phyloP scores from a whole-genome alignment of 2,888 invertebrate species.

The Hydraecia micacea region DNA sequence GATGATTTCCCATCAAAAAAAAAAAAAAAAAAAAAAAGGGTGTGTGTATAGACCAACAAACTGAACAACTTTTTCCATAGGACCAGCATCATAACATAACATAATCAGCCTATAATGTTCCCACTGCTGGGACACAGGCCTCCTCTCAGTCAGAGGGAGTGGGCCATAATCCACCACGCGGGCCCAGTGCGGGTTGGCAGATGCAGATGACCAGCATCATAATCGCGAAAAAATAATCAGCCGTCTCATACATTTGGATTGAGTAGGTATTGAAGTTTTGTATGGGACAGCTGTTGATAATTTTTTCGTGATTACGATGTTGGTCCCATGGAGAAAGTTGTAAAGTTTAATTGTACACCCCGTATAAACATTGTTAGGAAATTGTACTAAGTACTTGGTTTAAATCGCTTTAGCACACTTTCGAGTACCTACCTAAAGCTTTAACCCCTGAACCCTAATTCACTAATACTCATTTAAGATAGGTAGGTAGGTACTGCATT shows the following conservation, averaged over 20 bases:
- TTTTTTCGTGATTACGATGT: background rate
- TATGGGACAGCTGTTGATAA: background rate
- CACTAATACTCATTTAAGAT: background rate
- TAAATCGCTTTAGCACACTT: too few relatives aligned
- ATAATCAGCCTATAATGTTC: too few relatives aligned
- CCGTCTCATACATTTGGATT: too few relatives aligned
- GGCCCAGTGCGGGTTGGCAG: too few relatives aligned
- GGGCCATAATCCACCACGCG: too few relatives aligned
- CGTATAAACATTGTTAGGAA: background rate
- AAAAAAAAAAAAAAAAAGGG: too few relatives aligned
- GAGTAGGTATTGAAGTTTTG: too few relatives aligned
- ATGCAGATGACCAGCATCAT: background rate
- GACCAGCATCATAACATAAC: background rate
- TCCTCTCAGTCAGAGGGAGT: too few relatives aligned
- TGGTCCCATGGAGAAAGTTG: background rate
- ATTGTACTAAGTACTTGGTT: background rate
- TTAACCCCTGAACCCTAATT: constrained; percentile 14
- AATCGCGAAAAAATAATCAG: background rate
- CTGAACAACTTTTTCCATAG: background rate
- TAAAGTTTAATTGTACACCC: too few relatives aligned
- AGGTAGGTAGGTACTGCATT: constrained; percentile 8
- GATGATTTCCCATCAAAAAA: too few relatives aligned
- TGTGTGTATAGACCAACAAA: background rate
- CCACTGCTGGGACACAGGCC: too few relatives aligned
- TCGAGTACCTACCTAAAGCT: background rate